A percentile compares a stretch with the other conserved stretches of the same genome.
phyloP scores from a whole-genome alignment of 2,888 invertebrate genomes.

The Cabera pusaria region DNA sequence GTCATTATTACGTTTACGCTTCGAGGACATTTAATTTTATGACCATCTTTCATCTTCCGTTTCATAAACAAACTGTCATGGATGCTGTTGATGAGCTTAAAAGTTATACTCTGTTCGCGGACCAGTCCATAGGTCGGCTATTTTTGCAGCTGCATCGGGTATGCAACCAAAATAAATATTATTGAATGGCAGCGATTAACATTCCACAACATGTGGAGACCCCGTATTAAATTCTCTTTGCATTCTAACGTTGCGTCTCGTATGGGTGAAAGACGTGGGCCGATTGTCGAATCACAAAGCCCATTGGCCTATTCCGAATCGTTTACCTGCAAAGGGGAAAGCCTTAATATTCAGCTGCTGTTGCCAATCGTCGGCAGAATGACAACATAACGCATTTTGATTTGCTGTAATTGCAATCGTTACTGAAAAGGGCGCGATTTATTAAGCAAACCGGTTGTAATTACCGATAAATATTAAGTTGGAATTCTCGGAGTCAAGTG shows the following conservation, averaged over 20 bases:
- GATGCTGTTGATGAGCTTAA: conserved; percentile 6
- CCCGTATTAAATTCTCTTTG: conserved; percentile 47
- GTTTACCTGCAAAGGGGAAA: conserved; percentile 51
- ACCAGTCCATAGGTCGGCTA: not conserved
- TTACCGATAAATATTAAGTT: conserved; percentile 32
- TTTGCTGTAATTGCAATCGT: conserved; percentile 44
- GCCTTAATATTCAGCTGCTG: conserved; percentile 49
- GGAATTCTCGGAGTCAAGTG: conserved; percentile 54
- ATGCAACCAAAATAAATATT: conserved; percentile 24
- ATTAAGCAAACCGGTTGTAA: conserved; percentile 32
- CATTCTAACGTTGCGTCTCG: conserved; percentile 35
- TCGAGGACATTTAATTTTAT: conserved; percentile 30
- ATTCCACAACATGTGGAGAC: conserved; percentile 47
- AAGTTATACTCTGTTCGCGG: not conserved
- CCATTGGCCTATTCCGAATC: conserved; percentile 47
- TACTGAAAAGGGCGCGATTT: conserved; percentile 34
- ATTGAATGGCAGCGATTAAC: conserved; percentile 51
- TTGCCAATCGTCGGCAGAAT: conserved; percentile 43
- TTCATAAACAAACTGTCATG: conserved; percentile 26
- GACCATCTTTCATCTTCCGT: conserved; percentile 32
- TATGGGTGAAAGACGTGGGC: conserved; percentile 54
- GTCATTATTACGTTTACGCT: conserved; percentile 26
- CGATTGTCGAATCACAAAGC: conserved; percentile 55
- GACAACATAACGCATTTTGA: conserved; percentile 40
- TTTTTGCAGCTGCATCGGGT: conserved; percentile 21